phyloP scores from a whole-genome alignment of 2,797 vertebrate genomes.

The Craterocephalus amniculus region DNA sequence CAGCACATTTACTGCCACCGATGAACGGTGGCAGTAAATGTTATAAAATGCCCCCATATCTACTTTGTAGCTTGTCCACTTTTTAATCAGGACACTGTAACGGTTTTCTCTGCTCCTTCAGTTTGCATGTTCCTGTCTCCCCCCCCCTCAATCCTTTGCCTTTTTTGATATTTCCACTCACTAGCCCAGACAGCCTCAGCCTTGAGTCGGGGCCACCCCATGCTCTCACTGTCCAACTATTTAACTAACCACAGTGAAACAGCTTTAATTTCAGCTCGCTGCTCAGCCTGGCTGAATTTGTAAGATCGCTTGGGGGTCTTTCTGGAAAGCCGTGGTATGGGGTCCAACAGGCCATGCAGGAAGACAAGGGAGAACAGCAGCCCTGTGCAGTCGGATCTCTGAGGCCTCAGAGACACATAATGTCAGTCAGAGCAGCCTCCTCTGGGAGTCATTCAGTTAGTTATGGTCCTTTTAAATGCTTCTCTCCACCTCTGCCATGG shows the following conservation, averaged over 20 bases:
- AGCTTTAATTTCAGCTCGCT: constrained; percentile 82
- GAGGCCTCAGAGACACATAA: constrained; percentile 70
- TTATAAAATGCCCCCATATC: constrained; percentile 32
- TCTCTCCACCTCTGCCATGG: constrained; percentile 49
- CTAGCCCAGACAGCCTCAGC: constrained; percentile 76
- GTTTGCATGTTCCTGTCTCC: constrained; percentile 68
- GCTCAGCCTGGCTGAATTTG: constrained; percentile 66
- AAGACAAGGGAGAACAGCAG: constrained; percentile 75
- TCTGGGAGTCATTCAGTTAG: constrained; percentile 64
- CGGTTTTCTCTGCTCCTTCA: constrained; percentile 61
- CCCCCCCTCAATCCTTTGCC: constrained; percentile 51
- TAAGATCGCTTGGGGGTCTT: constrained; percentile 78
- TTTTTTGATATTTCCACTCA: constrained; percentile 76
- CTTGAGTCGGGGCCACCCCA: constrained; percentile 81
- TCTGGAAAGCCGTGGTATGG: constrained; percentile 74
- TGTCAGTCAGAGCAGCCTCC: constrained; percentile 68
- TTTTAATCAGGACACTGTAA: constrained; percentile 66
- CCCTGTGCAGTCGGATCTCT: constrained; percentile 59
- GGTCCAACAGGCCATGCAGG: constrained; percentile 72
- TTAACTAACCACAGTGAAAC: constrained; percentile 82
- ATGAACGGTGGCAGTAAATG: constrained; percentile 46
- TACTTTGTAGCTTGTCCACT: constrained; percentile 35
- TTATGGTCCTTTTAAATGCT: constrained; percentile 67
- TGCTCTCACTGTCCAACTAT: constrained; percentile 82
- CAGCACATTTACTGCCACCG: too few species aligned